Evolutionary conservation across 2,888 invertebrate genomes (phyloP).

Genomic region (Apoderus coryli): DNA sequence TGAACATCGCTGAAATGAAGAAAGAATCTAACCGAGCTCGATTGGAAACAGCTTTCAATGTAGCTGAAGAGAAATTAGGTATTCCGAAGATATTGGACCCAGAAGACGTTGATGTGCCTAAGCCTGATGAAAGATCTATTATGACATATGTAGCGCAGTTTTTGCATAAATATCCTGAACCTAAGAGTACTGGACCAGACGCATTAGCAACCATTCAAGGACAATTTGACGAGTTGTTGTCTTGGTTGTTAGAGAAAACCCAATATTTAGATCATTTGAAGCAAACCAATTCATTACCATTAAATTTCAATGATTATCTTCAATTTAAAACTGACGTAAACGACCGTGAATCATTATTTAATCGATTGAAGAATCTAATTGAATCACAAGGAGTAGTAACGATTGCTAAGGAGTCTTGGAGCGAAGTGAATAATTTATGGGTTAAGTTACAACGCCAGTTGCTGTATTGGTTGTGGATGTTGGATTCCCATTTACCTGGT

Average conservation of each 20-base stretch:
- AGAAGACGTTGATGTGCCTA: slow-evolving; percentile 89
- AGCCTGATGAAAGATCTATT: slow-evolving; percentile 93
- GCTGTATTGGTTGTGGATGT: slow-evolving; percentile 75
- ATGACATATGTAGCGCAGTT: slow-evolving; percentile 99
- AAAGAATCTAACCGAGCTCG: slow-evolving; percentile 65
- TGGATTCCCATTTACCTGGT: slow-evolving; percentile 75
- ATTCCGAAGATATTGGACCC: slow-evolving; percentile 85
- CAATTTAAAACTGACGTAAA: slow-evolving; percentile 65
- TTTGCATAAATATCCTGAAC: slow-evolving; percentile 86
- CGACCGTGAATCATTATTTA: slow-evolving; percentile 54
- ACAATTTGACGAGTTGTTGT: slow-evolving; percentile 64
- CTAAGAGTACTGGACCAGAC: slow-evolving; percentile 58
- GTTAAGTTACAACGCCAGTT: slow-evolving; percentile 62
- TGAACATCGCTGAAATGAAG: slow-evolving; percentile 73
- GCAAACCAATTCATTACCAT: slow-evolving; percentile 57
- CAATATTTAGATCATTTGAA: slow-evolving; percentile 63
- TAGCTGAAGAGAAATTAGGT: slow-evolving; percentile 82
- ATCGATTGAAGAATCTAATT: slow-evolving; percentile 63
- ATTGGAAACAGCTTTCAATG: slow-evolving; percentile 83
- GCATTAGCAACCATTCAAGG: slow-evolving; percentile 65
- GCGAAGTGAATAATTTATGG: slow-evolving; percentile 68
- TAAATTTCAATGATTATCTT: slow-evolving; percentile 68
- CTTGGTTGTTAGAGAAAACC: slow-evolving; percentile 71
- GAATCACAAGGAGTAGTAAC: slow-evolving; percentile 69
- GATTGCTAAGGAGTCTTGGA: slow-evolving; percentile 76